Base-by-base conservation (phyloP, 2,113 vertebrate genomes). In the Dunckerocampus dactyliophorus region DNA sequence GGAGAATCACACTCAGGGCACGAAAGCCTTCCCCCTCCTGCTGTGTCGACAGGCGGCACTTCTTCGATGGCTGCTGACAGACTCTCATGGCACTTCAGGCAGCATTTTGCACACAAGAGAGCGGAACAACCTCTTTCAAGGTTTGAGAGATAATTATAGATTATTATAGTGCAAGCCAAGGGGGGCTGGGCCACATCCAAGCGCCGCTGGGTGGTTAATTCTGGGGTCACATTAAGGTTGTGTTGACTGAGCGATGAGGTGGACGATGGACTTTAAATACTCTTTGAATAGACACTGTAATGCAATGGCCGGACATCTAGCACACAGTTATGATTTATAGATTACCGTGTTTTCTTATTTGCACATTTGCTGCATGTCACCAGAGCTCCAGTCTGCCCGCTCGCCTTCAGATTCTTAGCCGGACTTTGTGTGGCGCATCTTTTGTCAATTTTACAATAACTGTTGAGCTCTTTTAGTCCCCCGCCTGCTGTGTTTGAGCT, bases 91-190 rank as follows among this genome's bases (percentile, higher is more conserved):
- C 72, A 75, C 65, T 74, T 14, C 63, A 66, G 76, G 60, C 63
- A 4, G n/a, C 62, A 63, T 65, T 55, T 34, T 58, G 34, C 20
- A 59, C 76, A 75, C 63, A 43, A 16, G 74, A 72, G 76, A 47
- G 28, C 13, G 56, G 21, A 31, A 69, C 63, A 61, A 65, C 53
- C 60, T 70, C 63, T 76, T 71, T 74, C 72, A 80, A 76, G 75
- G 64, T 79, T 81, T 69, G 37, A 59, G 56, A 76, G 74, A 81
- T 84, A 79, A 83, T 84, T 79, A 79, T 77, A 83, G 50, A 83
- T 80, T 74, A 74, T 80, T 72, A 75, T 67, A 71, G 72, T 65
- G 56, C 45, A 71, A 62, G 53, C 45, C 61, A 65, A 60, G 19
- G 15, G n/a, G 47, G 58, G 69, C 62, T 46, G 67, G 75, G 58